Evolutionary conservation across 2,113 vertebrate species (phyloP), one percentile per base, ranked within the genome.

Genomic region (Ammodytes marinus): DNA sequence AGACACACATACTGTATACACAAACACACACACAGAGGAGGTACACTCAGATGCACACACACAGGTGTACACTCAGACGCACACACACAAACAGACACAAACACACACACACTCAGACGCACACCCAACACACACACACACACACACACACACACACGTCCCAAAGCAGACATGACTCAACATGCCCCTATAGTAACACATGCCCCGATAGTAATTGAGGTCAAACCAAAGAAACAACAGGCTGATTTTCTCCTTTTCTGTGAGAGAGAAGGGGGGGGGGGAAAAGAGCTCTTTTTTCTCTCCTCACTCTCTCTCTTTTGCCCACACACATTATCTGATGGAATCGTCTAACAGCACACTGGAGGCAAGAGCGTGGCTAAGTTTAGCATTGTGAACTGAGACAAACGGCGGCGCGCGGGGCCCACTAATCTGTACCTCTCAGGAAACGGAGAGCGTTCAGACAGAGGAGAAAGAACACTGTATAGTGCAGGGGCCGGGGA

Each of bases 211-310:
- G 91, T 91, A 95, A 94, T 94, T 92, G 93, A 92, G 93, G 94
- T 95, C 90, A 91, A 89, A 88, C 82, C 75, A 90, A 85, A 93
- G 79, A 90, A 93, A 92, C 88, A 91, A 93, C 85, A 84, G 88
- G 45, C 88, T 74, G 79, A 85, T 90, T 91, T 90, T 85, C 17
- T 49, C 79, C 79, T 83, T 74, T 27, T 27, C 27, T 27, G 27
- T 27, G 27, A 27, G 27, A 27, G 27, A 27, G 27, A 27, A 27
- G 27, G 27, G 27, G 68, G 75, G 86, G 80, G 50, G 74, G 71
- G 76, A 74, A 71, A 68, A 83, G 79, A 75, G 74, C 82, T 77
- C 60, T 80, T 83, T 84, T 27, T 27, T 27, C 27, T 27, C 27
- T 64, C 70, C 68, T 80, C 68, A 50, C 78, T 88, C 69, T 75